A percentile compares a stretch with the other conserved stretches of the same genome.
Conservation (phyloP, 1,140 invertebrate species). For the Spodoptera litura region DNA sequence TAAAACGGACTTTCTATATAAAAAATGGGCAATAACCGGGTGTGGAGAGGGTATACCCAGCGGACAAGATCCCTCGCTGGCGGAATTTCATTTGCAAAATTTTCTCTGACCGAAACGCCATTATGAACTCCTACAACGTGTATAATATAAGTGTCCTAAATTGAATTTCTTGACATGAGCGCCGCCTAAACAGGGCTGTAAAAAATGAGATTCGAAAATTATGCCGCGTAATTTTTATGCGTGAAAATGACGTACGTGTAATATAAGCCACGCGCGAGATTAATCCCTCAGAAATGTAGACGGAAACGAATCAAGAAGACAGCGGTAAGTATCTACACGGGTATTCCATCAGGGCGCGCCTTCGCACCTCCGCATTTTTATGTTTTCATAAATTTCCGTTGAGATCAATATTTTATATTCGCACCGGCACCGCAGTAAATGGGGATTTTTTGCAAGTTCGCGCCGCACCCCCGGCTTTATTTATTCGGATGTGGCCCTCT, state of each 20-base stretch:
- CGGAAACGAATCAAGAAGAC: constrained; percentile 49
- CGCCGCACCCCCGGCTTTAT: constrained; percentile 60
- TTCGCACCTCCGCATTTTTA: constrained; percentile 72
- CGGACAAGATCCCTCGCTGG: constrained; percentile 52
- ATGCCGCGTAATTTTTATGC: constrained; percentile 42
- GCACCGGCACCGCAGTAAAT: constrained; percentile 58
- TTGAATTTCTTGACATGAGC: constrained; percentile 52
- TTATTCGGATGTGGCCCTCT: constrained; percentile 65
- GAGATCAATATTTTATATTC: constrained; percentile 80
- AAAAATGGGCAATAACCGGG: constrained; percentile 70
- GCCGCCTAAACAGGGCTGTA: constrained; percentile 31
- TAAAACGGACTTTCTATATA: constrained; percentile 69
- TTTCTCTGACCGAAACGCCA: constrained; percentile 59
- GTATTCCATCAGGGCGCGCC: constrained; percentile 64
- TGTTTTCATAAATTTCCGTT: constrained; percentile 78
- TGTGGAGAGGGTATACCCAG: constrained; percentile 54
- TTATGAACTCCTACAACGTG: constrained; percentile 54
- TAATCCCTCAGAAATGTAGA: constrained; percentile 52
- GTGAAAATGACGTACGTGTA: constrained; percentile 46
- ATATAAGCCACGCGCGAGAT: constrained; percentile 41
- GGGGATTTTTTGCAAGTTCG: constrained; percentile 66
- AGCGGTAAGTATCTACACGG: constrained; percentile 56
- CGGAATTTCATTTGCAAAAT: constrained; percentile 71
- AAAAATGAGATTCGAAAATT: constrained; percentile 47
- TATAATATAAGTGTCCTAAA: constrained; percentile 54